Evolutionary conservation across 1,140 invertebrate species (phyloP).

Genomic region (Musca vetustissima): DNA sequence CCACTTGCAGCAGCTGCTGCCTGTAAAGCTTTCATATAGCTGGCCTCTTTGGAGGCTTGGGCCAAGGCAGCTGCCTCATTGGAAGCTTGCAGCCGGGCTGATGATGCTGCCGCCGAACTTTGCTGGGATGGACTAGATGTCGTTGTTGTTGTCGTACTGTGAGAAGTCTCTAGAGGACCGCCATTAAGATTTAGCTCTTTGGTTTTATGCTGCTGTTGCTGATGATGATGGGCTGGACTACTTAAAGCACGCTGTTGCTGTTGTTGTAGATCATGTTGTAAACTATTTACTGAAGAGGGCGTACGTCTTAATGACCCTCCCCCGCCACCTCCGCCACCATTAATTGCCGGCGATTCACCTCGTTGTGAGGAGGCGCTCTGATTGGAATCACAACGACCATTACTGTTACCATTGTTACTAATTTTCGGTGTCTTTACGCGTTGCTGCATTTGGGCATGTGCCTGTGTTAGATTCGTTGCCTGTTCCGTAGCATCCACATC

Average conservation of each 20-base stretch:
- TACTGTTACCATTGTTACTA: conserved; percentile 29
- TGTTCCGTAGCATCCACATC: conserved; percentile 44
- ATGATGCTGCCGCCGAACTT: conserved; percentile 34
- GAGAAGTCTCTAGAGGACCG: not conserved
- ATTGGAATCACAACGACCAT: conserved; percentile 54
- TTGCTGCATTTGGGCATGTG: conserved; percentile 35
- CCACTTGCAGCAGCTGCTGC: conserved; percentile 59
- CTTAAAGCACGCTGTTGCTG: not conserved
- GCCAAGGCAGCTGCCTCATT: conserved; percentile 32
- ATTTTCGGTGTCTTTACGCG: conserved; percentile 43
- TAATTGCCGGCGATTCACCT: conserved; percentile 44
- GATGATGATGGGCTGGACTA: not conserved
- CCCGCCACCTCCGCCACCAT: conserved; percentile 13
- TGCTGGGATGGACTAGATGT: conserved; percentile 47
- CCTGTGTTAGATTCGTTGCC: conserved; percentile 53
- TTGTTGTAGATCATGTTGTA: not conserved
- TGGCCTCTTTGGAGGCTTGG: conserved; percentile 45
- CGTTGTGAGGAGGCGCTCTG: conserved; percentile 55
- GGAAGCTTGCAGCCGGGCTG: conserved; percentile 46
- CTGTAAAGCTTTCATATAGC: conserved; percentile 54
- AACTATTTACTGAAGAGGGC: conserved; percentile 29
- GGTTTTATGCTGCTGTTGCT: not conserved
- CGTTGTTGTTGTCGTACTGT: not conserved
- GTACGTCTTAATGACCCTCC: conserved; percentile 36
- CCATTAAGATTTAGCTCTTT: not conserved